These are phyloP conservation scores for Rhabdomys pumilio DNA, from an alignment of 2,797 vertebrate species.

Conservation along the genomic window DNA sequence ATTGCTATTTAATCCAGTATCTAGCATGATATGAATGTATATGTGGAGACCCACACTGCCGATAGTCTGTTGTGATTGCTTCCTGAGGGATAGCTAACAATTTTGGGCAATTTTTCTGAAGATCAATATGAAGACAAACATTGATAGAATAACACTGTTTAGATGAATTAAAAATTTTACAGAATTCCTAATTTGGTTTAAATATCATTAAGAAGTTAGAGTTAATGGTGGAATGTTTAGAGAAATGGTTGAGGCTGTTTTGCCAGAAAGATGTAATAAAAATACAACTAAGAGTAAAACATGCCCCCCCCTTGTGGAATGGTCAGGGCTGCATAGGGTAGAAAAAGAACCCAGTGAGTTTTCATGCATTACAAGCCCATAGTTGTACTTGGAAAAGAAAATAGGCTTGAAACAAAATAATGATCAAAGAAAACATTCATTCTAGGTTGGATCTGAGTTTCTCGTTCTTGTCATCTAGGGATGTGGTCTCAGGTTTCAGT, in stretches of 20 bases:
- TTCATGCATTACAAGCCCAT: background rate
- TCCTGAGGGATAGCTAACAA: background rate
- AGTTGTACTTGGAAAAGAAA: background rate
- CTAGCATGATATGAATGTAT: background rate
- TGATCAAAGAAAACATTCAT: background rate
- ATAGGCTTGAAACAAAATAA: background rate
- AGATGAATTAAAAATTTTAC: background rate
- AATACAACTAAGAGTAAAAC: background rate
- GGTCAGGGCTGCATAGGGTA: background rate
- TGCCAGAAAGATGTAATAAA: background rate
- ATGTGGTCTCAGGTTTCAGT: background rate
- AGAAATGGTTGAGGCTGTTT: background rate
- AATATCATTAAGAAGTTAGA: background rate
- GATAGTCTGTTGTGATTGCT: background rate
- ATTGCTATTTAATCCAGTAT: background rate
- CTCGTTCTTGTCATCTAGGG: background rate
- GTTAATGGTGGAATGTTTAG: background rate
- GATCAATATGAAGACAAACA: background rate
- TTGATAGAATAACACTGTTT: background rate
- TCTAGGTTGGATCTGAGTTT: background rate
- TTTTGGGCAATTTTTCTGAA: background rate
- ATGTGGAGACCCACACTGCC: background rate
- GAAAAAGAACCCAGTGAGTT: background rate
- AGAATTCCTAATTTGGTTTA: background rate
- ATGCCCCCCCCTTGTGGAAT: background rate